These are phyloP conservation scores for Stenoptilia bipunctidactyla DNA, from an alignment of 2,888 invertebrate species.

Conservation along the genomic window DNA sequence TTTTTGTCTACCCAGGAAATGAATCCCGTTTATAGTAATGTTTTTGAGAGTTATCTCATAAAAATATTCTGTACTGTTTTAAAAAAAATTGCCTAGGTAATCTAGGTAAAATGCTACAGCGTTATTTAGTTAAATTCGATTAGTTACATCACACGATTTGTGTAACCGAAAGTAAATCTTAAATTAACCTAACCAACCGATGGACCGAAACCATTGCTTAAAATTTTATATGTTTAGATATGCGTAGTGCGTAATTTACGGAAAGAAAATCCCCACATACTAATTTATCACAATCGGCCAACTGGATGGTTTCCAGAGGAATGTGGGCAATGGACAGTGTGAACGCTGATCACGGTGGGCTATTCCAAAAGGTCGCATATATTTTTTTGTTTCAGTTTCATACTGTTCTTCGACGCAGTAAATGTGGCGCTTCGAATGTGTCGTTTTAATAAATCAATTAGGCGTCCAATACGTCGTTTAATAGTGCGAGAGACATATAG, in stretches of 20 bases:
- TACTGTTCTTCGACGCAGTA: neutral
- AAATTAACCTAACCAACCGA: too few species aligned
- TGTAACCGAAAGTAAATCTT: too few species aligned
- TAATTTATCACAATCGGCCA: slow-evolving; percentile 32
- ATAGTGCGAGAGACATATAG: slow-evolving; percentile 25
- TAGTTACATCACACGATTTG: too few species aligned
- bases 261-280: slow-evolving; percentile 21
- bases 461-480: slow-evolving; percentile 20
- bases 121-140: too few species aligned
- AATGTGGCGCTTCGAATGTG: neutral
- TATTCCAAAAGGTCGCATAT: neutral
- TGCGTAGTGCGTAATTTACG: slow-evolving; percentile 4
- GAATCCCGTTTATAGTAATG: too few species aligned
- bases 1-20: too few species aligned
- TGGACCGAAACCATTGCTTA: too few species aligned
- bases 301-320: slow-evolving; percentile 55
- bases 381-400: slow-evolving; percentile 12
- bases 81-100: too few species aligned
- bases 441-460: neutral
- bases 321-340: slow-evolving; percentile 21
- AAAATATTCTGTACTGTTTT: too few species aligned
- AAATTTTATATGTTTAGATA: too few species aligned
- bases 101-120: too few species aligned
- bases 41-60: too few species aligned
- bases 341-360: slow-evolving; percentile 13